Evolutionary conservation across 2,113 vertebrate genomes (phyloP).

Genomic region (Oreotragus oreotragus): DNA sequence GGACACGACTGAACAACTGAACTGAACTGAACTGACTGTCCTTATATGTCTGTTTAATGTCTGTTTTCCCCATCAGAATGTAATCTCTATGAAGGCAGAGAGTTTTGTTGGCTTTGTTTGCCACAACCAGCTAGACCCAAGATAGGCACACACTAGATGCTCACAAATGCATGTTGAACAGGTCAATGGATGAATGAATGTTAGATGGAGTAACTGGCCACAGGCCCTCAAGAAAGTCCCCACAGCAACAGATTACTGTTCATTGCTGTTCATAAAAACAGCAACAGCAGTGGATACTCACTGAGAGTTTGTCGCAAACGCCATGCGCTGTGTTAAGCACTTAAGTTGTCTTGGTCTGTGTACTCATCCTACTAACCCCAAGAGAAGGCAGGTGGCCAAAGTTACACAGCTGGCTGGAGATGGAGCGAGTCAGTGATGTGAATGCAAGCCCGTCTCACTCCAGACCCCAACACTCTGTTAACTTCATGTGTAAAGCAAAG

Average conservation of each 20-base stretch:
- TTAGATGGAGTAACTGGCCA: background rate
- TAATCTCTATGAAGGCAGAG: background rate
- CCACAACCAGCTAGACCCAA: background rate
- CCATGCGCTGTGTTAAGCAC: background rate
- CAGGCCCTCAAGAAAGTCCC: background rate
- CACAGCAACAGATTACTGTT: accelerated
- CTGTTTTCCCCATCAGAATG: background rate
- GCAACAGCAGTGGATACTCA: background rate
- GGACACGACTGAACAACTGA: accelerated
- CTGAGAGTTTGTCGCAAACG: background rate
- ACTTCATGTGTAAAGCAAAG: background rate
- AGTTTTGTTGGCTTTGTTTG: background rate
- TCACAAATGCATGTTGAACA: background rate
- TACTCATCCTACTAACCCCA: background rate
- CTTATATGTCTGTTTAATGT: background rate
- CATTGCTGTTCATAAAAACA: background rate
- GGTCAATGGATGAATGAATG: background rate
- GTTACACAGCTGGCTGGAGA: background rate
- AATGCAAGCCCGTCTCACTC: background rate
- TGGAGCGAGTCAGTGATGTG: background rate
- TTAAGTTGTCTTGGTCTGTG: background rate
- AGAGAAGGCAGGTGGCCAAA: background rate
- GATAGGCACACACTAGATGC: background rate
- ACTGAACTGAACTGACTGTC: background rate
- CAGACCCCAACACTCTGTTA: background rate